Percentiles rank a stretch among this genome's conserved stretches.
These are phyloP conservation scores for Microcebus griseorufus DNA, from an alignment of 2,113 vertebrate genomes.

Conservation along the genomic window DNA sequence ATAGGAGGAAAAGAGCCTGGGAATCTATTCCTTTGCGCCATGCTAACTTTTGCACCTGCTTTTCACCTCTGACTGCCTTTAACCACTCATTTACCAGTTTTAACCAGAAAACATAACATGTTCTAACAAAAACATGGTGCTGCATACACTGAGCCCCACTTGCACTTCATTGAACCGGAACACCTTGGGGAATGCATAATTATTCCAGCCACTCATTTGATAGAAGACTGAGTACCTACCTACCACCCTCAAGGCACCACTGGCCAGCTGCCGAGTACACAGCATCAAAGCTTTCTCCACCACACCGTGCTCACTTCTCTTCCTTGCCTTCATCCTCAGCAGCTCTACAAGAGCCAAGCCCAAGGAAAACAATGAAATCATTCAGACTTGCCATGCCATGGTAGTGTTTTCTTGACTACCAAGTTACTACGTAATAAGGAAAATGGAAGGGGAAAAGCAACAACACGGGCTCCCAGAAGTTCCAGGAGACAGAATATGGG, in stretches of 20 bases:
- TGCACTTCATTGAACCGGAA: neutral
- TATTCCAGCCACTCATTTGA: neutral
- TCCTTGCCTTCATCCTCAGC: neutral
- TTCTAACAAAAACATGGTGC: neutral
- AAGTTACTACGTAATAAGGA: slow-evolving; percentile 11
- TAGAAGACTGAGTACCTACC: neutral
- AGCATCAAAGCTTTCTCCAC: neutral
- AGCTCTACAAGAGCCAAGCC: neutral
- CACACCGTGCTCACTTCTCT: neutral
- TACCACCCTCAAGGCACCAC: neutral
- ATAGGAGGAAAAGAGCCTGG: neutral
- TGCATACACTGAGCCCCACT: neutral
- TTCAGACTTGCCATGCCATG: neutral
- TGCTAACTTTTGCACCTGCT: neutral
- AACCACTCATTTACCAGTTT: neutral
- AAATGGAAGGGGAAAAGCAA: slow-evolving; percentile 40
- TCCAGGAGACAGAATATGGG: neutral
- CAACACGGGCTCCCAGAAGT: neutral
- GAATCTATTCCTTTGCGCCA: neutral
- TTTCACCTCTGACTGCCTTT: neutral
- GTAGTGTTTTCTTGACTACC: neutral
- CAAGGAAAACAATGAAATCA: slow-evolving; percentile 31
- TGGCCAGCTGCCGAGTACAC: neutral
- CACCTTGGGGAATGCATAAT: neutral
- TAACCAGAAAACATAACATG: neutral